These are phyloP conservation scores for Lagorchestes hirsutus DNA, from an alignment of 2,797 vertebrate species.

Conservation along the genomic window DNA sequence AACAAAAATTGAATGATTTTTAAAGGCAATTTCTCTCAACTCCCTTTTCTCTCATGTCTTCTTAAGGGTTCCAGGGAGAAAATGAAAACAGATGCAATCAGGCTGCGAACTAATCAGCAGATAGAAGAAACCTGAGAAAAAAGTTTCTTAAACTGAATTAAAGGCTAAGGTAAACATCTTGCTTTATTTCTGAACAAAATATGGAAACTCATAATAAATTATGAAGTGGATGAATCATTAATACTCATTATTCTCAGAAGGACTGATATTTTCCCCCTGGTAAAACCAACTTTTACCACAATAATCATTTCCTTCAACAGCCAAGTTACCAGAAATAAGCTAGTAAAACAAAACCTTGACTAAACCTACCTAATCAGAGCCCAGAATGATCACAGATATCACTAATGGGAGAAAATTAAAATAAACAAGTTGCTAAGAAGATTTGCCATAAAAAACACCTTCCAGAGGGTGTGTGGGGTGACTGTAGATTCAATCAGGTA, in stretches of 20 bases:
- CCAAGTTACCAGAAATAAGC: neutral
- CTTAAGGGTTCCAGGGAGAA: neutral
- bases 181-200: neutral
- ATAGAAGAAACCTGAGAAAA: neutral
- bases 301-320: neutral
- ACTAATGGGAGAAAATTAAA: neutral
- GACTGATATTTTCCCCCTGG: neutral
- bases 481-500: neutral
- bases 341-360: neutral
- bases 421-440: neutral
- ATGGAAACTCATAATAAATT: neutral
- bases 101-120: neutral
- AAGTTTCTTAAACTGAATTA: neutral
- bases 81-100: neutral
- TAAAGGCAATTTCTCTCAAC: neutral
- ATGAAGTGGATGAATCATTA: neutral
- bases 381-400: neutral
- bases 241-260: neutral
- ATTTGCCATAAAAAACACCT: neutral
- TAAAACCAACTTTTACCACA: neutral
- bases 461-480: neutral
- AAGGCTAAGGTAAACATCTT: neutral
- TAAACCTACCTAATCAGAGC: neutral
- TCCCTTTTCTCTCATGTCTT: neutral
- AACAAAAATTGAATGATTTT: conserved; percentile 27